A percentile compares a stretch with the other conserved stretches of the same genome.
These are phyloP conservation scores for Portunus trituberculatus DNA, from an alignment of 1,140 invertebrate species.

Conservation along the genomic window DNA sequence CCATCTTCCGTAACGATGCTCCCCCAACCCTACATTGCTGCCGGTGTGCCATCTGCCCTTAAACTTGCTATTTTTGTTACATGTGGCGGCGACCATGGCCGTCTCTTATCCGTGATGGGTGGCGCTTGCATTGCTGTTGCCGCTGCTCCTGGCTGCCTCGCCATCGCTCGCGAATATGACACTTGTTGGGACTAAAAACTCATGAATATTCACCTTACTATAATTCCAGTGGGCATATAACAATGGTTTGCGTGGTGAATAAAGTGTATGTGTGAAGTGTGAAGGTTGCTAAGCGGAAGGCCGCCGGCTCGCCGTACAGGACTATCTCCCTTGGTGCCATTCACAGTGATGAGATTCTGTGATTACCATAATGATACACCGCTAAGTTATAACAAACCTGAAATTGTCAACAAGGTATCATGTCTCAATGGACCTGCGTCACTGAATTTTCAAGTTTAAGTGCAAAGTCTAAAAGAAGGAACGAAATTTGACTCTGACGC, in stretches of 20 bases:
- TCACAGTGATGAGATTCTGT: neutral
- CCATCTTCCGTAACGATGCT: conserved; percentile 25
- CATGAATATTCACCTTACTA: neutral
- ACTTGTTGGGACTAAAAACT: neutral
- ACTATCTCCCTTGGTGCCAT: neutral
- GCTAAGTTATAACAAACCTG: neutral
- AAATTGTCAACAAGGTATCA: neutral
- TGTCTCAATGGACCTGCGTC: neutral
- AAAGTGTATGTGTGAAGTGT: neutral
- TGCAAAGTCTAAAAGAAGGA: neutral
- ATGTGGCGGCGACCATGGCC: neutral
- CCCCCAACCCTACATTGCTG: neutral
- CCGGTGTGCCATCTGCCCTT: neutral
- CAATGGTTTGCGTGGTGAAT: neutral
- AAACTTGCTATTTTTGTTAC: conserved; percentile 38
- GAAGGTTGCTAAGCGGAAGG: conserved; percentile 5
- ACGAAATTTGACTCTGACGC: neutral
- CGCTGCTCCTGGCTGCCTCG: neutral
- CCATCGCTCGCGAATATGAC: neutral
- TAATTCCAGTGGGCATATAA: neutral
- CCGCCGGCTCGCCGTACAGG: neutral
- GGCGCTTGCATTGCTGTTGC: neutral
- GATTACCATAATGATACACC: neutral
- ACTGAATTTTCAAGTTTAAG: neutral
- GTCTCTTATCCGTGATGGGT: neutral